Evolutionary conservation across 1,140 invertebrate species (phyloP).

Genomic region (Drosophila melanogaster): DNA sequence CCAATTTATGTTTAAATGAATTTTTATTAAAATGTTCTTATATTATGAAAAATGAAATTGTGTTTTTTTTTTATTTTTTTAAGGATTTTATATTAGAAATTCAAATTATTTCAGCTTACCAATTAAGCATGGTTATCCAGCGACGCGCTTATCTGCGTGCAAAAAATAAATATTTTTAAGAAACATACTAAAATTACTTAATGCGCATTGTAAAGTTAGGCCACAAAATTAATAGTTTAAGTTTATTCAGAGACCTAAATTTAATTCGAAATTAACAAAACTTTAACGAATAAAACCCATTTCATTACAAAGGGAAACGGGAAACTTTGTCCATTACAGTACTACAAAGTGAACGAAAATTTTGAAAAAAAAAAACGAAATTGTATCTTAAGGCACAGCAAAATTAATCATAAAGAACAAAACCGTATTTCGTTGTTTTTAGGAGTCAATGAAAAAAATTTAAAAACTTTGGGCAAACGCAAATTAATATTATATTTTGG

Average conservation of each 20-base stretch:
- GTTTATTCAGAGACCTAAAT: slow-evolving; percentile 22
- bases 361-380: slow-evolving; percentile 60
- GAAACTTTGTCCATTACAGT: slow-evolving; percentile 59
- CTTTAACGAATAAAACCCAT: slow-evolving; percentile 39
- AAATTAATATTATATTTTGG: slow-evolving; percentile 49
- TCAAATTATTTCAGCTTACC: slow-evolving; percentile 8
- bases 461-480: slow-evolving; percentile 49
- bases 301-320: slow-evolving; percentile 20
- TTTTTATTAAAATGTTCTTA: slow-evolving; percentile 37
- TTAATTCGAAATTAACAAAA: slow-evolving; percentile 44
- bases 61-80: slow-evolving; percentile 30
- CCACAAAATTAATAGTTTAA: slow-evolving; percentile 50
- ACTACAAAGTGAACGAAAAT: slow-evolving; percentile 42
- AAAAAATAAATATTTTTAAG: slow-evolving; percentile 24
- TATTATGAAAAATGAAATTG: neutral
- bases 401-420: slow-evolving; percentile 57
- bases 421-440: slow-evolving; percentile 82
- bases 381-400: slow-evolving; percentile 73
- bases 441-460: slow-evolving; percentile 77
- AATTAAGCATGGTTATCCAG: slow-evolving; percentile 13
- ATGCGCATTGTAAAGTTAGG: slow-evolving; percentile 68
- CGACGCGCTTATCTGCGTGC: slow-evolving; percentile 4
- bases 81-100: neutral
- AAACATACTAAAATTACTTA: slow-evolving; percentile 17
- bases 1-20: slow-evolving; percentile 24